Base-by-base conservation (phyloP, 2,797 vertebrate species). In the Neoniphon sammara region DNA sequence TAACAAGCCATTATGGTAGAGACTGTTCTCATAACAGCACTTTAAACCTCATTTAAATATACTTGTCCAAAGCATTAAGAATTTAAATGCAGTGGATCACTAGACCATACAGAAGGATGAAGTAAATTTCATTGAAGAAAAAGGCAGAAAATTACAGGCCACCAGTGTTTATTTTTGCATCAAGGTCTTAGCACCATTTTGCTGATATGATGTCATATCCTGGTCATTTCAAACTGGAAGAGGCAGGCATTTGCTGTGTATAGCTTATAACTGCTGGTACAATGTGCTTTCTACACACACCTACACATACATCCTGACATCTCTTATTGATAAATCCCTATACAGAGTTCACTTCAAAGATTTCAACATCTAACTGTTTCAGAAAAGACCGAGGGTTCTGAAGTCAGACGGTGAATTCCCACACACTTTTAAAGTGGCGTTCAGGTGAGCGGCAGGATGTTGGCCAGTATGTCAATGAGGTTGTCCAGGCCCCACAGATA, bases 401-500 rank as follows among this genome's bases (percentile, higher is more conserved):
- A 20, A 21, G 10, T 15, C 10, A 55, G 17, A 25, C 15, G n/a
- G 39, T 4, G 50, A 2, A 56, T 65, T 47, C 58, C 58, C 59
- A 42, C 42, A 2, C 14, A 3, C 15, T 10, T 44, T 20, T 17
- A 36, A 15, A 27, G 23, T 18, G 44, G 42, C 7, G 1, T 54
- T 88, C 67, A 89, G 58, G 70, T 74, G 53, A 70, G 68, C 10
- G 87, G 70, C 54, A 93, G 76, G 82, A 93, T 91, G 70, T 71
- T 81, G 60, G 73, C 82, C 61, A 96, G 81, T 66, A 95, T 92
- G 31, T 71, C 59, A 9, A 94, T 94, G 81, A 97, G 89, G 88
- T 96, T 95, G 88, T 95, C 94, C 85, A 97, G 89, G 74, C 96
- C 96, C 90, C 95, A 94, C 46, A 97, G 92, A 85, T 96, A 97